Evolutionary conservation across 2,113 vertebrate species (phyloP).

Genomic region (Onychostoma macrolepis): DNA sequence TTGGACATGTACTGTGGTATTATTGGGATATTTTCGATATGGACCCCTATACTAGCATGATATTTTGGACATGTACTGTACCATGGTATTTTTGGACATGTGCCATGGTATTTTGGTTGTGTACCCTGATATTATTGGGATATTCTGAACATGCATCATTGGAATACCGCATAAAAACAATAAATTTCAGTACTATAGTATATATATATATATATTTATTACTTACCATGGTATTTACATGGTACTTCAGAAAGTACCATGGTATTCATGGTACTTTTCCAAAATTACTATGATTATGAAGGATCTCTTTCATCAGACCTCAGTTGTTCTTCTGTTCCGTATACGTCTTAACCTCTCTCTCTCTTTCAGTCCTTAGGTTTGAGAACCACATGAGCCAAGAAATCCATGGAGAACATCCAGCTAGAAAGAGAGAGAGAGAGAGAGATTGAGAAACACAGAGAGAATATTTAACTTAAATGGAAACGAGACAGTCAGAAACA

Average conservation of each 20-base stretch:
- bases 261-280: background rate
- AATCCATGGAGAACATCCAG: background rate
- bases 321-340: background rate
- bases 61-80: background rate
- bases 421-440: background rate
- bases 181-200: background rate
- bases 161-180: background rate
- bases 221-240: background rate
- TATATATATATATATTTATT: no score
- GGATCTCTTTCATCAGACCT: background rate
- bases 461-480: background rate
- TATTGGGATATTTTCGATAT: background rate
- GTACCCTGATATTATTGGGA: background rate
- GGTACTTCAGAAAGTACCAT: background rate
- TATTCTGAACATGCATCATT: background rate
- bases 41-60: rapidly evolving
- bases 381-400: constrained; percentile 4
- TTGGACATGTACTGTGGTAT: background rate
- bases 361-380: background rate
- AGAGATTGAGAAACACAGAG: background rate
- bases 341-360: background rate
- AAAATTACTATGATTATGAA: background rate
- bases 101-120: background rate
- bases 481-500: background rate
- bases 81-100: background rate